Base-by-base conservation (phyloP, 2,888 invertebrate genomes). In the Sericinus montela region DNA sequence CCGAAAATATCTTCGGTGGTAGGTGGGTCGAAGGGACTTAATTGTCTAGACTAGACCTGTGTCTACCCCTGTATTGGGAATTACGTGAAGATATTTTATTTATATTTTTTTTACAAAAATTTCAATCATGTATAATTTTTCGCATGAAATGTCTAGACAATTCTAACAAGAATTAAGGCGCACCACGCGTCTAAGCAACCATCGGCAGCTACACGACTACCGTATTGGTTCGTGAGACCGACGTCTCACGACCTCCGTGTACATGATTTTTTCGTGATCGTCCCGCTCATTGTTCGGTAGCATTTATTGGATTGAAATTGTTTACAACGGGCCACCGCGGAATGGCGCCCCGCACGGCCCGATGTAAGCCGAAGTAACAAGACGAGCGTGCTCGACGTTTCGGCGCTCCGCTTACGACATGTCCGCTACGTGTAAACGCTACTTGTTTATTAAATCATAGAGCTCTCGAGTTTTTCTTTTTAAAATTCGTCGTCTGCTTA, bases 211-310 rank as follows among this genome's bases (percentile, higher is more conserved):
- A 80, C 84, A 85, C 82, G 87, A 85, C 82, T 80, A 76, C 84
- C 75, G 72, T 70, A 63, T 65, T 58, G 57, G 60, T 55, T 72
- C 76, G 75, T 75, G 76, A 71, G 77, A 67, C 71, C 56, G 62
- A 61, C 46, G 68, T n/a, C 69, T 72, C 87, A 88, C 87, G 87
- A 88, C 65, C 68, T 63, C 58, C 85, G 75, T 88, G 87, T 87
- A 82, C 80, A 86, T 82, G 78, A 82, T 86, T 87, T 86, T 87
- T 88, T 87, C 87, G 87, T 88, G 87, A 88, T 87, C 82, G 67
- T 69, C 65, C 70, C 72, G 78, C 72, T 83, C 86, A 87, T 88
- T 88, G 87, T 88, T 86, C 84, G 66, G 85, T 79, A 83, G 85
- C 84, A 75, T 80, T 84, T 79, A 81, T 84, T 82, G 82, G 81